A percentile compares a stretch with the other conserved stretches of the same genome.
phyloP scores from a whole-genome alignment of 1,140 invertebrate species.

The Oryctes rhinoceros region DNA sequence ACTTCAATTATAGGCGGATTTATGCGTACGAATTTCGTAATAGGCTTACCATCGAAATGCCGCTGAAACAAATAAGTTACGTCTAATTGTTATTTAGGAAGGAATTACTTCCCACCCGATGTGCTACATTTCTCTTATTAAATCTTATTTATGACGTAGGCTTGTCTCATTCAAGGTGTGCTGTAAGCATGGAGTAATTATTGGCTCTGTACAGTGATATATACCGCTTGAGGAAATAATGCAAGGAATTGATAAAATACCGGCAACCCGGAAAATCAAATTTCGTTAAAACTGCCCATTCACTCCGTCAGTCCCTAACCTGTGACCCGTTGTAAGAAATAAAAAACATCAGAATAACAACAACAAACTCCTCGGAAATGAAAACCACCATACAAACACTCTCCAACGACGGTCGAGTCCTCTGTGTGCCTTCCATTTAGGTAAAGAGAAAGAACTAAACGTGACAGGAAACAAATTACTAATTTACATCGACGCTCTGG shows the following conservation, averaged over 20 bases:
- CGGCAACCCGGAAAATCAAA: too few species aligned
- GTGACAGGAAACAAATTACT: slow-evolving; percentile 19
- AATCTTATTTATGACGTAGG: slow-evolving; percentile 15
- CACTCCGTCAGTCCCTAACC: too few species aligned
- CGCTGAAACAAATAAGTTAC: not conserved
- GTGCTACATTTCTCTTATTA: not conserved
- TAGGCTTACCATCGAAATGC: slow-evolving; percentile 17
- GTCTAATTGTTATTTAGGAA: slow-evolving; percentile 4
- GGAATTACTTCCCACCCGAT: not conserved
- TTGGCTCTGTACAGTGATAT: too few species aligned
- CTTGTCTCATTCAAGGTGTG: not conserved
- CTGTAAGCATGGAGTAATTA: not conserved
- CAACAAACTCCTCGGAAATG: too few species aligned
- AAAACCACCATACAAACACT: too few species aligned
- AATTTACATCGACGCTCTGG: slow-evolving; percentile 8
- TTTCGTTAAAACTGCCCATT: too few species aligned
- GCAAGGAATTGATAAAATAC: too few species aligned
- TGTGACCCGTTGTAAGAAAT: too few species aligned
- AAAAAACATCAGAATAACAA: too few species aligned
- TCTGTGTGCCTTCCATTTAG: too few species aligned
- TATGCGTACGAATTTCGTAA: slow-evolving; percentile 1
- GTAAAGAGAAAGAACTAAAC: not conserved
- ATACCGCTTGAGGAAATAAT: too few species aligned
- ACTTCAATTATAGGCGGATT: slow-evolving; percentile 1
- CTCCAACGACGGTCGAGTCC: too few species aligned